Base-by-base conservation (phyloP, 1,140 invertebrate genomes). In the Harlomillsia oculata region DNA sequence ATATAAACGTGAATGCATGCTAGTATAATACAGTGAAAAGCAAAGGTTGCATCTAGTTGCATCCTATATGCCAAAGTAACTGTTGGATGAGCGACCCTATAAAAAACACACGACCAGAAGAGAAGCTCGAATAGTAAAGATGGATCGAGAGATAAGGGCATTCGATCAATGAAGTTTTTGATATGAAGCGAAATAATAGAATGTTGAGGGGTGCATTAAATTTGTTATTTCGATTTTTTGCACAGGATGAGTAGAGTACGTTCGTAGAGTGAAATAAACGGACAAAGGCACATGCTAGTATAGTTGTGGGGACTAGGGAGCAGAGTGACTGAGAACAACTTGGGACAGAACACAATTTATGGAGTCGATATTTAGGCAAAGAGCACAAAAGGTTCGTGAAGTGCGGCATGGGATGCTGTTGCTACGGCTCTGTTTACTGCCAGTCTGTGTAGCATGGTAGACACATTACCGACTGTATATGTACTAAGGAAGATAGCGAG, bases 101-200 rank as follows among this genome's bases (percentile, higher is more conserved):
- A 21, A 6, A 25, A 21, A 3, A 25, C 18, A 44, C 41, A 21
- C 23, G 23, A 8, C 9, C 6, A 30, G 21, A 36, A 37, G 56
- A 55, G 53, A 50, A 37, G 49, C 18, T 53, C 37, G 56, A 60
- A 30, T 58, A 64, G 64, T 64, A 64, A 55, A 48, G 34, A 44
- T 61, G 53, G 56, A 57, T 59, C 62, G 62, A 64, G 63, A 58
- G 67, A 59, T 63, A 67, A 58, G 49, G 30, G 67, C 67, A 62
- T 61, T 43, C 20, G 37, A 53, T 49, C 34, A 51, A 56, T 32
- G 51, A 43, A 26, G 39, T 49, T 44, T 39, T 39, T 41, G 39
- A 46, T 36, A 48, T 37, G 49, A 50, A 49, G 48, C 43, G 30
- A 45, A 39, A 56, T 44, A 45, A 62, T 34, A 52, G 50, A 57